A percentile compares a stretch with the other conserved stretches of the same genome.
Conservation (phyloP, 64 coral and sea anemone species). For the Anthopleura sola region DNA sequence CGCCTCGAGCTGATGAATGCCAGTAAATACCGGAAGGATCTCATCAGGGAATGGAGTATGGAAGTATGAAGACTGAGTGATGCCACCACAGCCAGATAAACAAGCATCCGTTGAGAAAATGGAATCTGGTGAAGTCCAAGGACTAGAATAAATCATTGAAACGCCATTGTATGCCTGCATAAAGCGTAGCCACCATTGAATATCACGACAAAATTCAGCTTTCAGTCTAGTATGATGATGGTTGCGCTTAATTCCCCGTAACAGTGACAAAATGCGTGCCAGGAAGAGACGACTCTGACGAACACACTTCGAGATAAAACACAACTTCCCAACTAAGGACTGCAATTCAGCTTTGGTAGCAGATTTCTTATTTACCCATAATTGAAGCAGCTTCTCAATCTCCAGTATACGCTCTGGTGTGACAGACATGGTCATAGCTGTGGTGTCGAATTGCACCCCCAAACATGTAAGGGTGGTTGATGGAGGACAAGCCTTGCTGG, state of each 20-base stretch:
- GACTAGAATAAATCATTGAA: background rate
- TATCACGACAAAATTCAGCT: background rate
- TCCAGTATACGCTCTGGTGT: slow-evolving; percentile 5
- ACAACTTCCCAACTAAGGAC: background rate
- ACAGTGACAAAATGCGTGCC: background rate
- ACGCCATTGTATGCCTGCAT: slow-evolving; percentile 16
- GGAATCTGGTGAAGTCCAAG: background rate
- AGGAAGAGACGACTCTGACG: slow-evolving; percentile 10
- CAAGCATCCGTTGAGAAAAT: slow-evolving; percentile 20
- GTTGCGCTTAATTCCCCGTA: background rate
- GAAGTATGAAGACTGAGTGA: background rate
- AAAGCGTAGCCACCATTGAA: slow-evolving; percentile 5
- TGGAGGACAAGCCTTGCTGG: background rate
- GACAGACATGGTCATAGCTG: slow-evolving; percentile 14
- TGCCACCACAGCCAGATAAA: background rate
- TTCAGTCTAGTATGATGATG: background rate
- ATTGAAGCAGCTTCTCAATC: background rate
- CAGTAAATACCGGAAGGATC: background rate
- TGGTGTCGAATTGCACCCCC: background rate
- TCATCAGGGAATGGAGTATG: background rate
- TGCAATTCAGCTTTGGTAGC: slow-evolving; percentile 4
- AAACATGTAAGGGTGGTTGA: background rate
- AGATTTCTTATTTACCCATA: background rate
- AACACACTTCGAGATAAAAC: slow-evolving; percentile 24
- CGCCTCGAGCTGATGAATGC: slow-evolving; percentile 3